Conservation (phyloP, 2,888 invertebrate genomes). For the Allacma fusca region DNA sequence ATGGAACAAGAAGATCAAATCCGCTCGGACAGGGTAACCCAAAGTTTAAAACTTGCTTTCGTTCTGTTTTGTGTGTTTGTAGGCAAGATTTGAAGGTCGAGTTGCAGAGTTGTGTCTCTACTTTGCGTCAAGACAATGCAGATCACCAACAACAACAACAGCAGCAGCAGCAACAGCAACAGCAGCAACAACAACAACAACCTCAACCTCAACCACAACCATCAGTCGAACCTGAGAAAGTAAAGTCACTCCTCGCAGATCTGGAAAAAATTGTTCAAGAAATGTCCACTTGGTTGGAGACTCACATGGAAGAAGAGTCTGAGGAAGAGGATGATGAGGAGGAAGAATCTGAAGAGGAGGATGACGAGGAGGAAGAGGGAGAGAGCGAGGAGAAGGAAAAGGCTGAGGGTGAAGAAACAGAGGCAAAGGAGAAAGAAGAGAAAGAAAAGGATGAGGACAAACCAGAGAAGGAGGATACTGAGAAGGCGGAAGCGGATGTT, state of each 20-base stretch:
- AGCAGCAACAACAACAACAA: background rate
- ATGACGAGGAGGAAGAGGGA: background rate
- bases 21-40: slow-evolving; percentile 59
- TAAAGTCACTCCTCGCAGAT: slow-evolving; percentile 50
- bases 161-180: slow-evolving; percentile 14
- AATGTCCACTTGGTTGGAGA: slow-evolving; percentile 54
- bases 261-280: slow-evolving; percentile 48
- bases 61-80: slow-evolving; percentile 42
- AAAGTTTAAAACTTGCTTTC: background rate
- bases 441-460: slow-evolving; percentile 41
- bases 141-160: slow-evolving; percentile 31
- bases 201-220: background rate
- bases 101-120: slow-evolving; percentile 61
- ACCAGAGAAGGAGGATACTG: slow-evolving; percentile 33
- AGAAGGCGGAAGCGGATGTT: slow-evolving; percentile 37
- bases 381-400: slow-evolving; percentile 17
- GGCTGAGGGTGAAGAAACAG: slow-evolving; percentile 29
- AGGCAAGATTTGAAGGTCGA: slow-evolving; percentile 60
- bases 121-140: slow-evolving; percentile 45
- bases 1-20: slow-evolving; percentile 59
- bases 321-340: slow-evolving; percentile 5
- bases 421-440: slow-evolving; percentile 39
- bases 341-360: slow-evolving; percentile 9
- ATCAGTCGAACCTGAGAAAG: slow-evolving; percentile 36
- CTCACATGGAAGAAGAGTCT: slow-evolving; percentile 22